A percentile compares a stretch with the other conserved stretches of the same genome.
These are phyloP conservation scores for Drosophila demipolita DNA, from an alignment of 2,888 invertebrate genomes.

Conservation along the genomic window DNA sequence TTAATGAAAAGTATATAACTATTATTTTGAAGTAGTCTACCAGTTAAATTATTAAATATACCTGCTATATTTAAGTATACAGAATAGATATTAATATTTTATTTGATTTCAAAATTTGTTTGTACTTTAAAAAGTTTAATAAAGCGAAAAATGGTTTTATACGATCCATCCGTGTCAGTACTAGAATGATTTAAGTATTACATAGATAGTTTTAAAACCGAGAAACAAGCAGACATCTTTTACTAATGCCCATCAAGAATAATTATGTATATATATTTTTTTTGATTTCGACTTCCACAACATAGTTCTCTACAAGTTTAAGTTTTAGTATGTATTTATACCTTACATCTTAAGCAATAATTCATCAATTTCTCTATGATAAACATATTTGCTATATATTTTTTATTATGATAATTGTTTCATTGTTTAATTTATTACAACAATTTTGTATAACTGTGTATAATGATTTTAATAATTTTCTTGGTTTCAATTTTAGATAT, in stretches of 20 bases:
- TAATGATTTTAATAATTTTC: not conserved
- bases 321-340: not conserved
- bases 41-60: not conserved
- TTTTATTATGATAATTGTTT: not conserved
- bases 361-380: not conserved
- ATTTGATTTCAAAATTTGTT: not conserved
- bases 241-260: not conserved
- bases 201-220: too few relatives aligned
- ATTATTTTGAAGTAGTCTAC: not conserved
- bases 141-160: too few relatives aligned
- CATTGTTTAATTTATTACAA: not conserved
- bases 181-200: not conserved
- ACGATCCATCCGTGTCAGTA: not conserved
- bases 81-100: not conserved
- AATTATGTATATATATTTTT: not conserved
- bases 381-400: not conserved
- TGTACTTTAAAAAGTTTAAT: not conserved
- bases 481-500: slow-evolving; percentile 86
- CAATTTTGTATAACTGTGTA: not conserved
- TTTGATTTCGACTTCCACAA: not conserved
- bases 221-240: not conserved
- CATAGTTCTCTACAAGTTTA: not conserved
- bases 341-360: not conserved
- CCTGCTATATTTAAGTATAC: not conserved
- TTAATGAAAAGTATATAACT: not conserved